Evolutionary conservation across 2,888 invertebrate genomes (phyloP), one percentile per base, ranked within the genome.

Genomic region (Geophilus truncorum): DNA sequence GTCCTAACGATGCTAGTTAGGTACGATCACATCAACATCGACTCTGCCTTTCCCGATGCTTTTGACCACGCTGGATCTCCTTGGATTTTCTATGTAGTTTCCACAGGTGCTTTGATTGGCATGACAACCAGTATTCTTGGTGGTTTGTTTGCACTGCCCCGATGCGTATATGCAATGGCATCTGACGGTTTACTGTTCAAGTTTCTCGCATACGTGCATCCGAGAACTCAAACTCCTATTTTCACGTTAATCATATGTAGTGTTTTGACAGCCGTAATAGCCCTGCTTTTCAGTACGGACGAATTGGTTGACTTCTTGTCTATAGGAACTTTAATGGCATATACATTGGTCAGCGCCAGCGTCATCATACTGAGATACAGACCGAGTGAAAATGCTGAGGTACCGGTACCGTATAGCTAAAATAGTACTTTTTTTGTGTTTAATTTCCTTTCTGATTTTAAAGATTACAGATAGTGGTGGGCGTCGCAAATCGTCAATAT

Each of bases 301-400:
- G 95, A 95, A 83, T 89, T 97, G 62, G 95, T 97, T 0, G 96
- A 97, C 86, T 96, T 97, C 86, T 95, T 97, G 94, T 96, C 96
- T 0, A 96, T 97, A 85, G 86, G 86, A 10, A 95, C 94, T 0
- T 89, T 95, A 79, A 87, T 95, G 84, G 95, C 95, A 0, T 96
- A 96, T 86, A 95, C 95, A 0, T 95, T 96, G 82, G 96, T 97
- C 1, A 94, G 95, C 83, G 94, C 94, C n/a, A 93, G 94, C 82
- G 94, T 96, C 7, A 94, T 97, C 80, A 92, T 96, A 78, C 88
- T 96, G 80, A 90, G 96, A 77, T 96, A 96, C 85, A 90, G 92
- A 3, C 93, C 93, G 21, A 18, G 25, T n/a, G 6, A 1, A 62
- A 79, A 30, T 10, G 6, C 62, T 28, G 57, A 4, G n/a, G 77